A percentile compares a stretch with the other conserved stretches of the same genome.
Conservation (phyloP, 2,888 invertebrate genomes). For the Drosophila limbata region DNA sequence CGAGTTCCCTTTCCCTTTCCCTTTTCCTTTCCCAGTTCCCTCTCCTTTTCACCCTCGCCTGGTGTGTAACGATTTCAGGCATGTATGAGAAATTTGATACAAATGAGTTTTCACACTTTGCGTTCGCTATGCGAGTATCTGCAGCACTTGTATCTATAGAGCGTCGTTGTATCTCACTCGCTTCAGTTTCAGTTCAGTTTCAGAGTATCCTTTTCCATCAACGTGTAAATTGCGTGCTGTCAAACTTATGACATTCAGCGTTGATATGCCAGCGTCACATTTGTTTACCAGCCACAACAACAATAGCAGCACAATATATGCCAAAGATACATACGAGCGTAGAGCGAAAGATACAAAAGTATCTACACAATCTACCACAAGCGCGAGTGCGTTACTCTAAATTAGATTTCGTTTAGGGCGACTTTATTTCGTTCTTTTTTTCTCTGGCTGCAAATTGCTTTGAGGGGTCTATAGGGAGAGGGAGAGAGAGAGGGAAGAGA, state of each 20-base stretch:
- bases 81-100: conserved; percentile 80
- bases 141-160: conserved; percentile 25
- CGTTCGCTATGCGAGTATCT: conserved; percentile 46
- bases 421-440: conserved; percentile 24
- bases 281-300: conserved; percentile 48
- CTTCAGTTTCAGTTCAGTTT: conserved; percentile 27
- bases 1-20: conserved; percentile 4
- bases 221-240: conserved; percentile 80
- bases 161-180: conserved; percentile 31
- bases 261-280: conserved; percentile 65
- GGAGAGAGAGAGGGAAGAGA: neutral
- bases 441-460: conserved; percentile 50
- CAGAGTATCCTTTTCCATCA: conserved; percentile 78
- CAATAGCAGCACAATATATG: conserved; percentile 41
- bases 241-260: conserved; percentile 78
- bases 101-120: conserved; percentile 82
- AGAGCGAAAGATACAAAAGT: conserved; percentile 23
- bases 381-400: conserved; percentile 62
- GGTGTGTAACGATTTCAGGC: conserved; percentile 33
- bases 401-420: conserved; percentile 72
- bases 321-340: conserved; percentile 3
- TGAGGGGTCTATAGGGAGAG: conserved; percentile 45
- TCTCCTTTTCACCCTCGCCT: conserved; percentile 7
- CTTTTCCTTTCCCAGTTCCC: neutral
- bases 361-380: conserved; percentile 25